Evolutionary conservation across 2,113 vertebrate genomes (phyloP).

Genomic region (Danio rerio): GRCz12tu NC_133182.1:18770501-18771000

Average conservation of each 20-base stretch:
- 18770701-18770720: constrained; percentile 20
- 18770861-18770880: constrained; percentile 62
- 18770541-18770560: not conserved
- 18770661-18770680: constrained; percentile 8
- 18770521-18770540: too few species aligned
- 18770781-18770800: constrained; percentile 28
- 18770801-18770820: not conserved
- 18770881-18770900: constrained; percentile 62
- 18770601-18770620: not conserved
- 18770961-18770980: constrained; percentile 53
- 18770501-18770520: too few species aligned
- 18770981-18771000: constrained; percentile 43
- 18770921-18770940: constrained; percentile 45
- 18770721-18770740: constrained; percentile 34
- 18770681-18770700: constrained; percentile 21
- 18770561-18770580: constrained; percentile 10
- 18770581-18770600: not conserved
- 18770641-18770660: not conserved
- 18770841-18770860: constrained; percentile 49
- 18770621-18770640: not conserved
- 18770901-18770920: constrained; percentile 55
- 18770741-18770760: constrained; percentile 52
- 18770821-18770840: constrained; percentile 45
- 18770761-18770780: constrained; percentile 10
- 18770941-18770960: constrained; percentile 46